Evolutionary conservation across 2,797 vertebrate genomes (phyloP).

Genomic region (Morelia viridis): DNA sequence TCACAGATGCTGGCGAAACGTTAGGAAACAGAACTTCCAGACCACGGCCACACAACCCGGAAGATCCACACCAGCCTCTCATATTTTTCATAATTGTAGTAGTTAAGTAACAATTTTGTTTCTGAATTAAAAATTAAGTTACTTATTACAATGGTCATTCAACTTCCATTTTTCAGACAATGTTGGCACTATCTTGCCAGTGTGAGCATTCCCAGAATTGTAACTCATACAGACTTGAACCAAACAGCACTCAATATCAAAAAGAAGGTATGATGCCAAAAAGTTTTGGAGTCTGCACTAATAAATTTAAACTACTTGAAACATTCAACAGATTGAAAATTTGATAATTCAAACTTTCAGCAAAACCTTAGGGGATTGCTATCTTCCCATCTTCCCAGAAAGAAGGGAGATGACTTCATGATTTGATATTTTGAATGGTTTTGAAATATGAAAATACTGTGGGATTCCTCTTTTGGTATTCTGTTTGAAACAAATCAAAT

Average conservation of each 20-base stretch:
- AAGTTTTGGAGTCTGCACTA: neutral
- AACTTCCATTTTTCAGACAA: neutral
- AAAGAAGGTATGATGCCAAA: neutral
- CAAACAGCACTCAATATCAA: neutral
- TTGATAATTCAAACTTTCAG: neutral
- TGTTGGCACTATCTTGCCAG: neutral
- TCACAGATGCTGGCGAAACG: too few relatives aligned
- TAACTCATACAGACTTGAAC: neutral
- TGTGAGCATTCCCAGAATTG: neutral
- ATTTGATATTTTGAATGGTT: neutral
- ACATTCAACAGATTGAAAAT: neutral
- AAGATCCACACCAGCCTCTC: too few relatives aligned
- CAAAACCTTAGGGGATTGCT: neutral
- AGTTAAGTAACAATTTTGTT: neutral
- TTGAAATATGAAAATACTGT: neutral
- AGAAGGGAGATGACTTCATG: neutral
- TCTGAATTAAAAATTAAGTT: neutral
- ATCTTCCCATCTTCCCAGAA: neutral
- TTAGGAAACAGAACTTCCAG: too few relatives aligned
- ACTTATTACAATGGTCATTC: neutral
- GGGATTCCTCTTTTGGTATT: neutral
- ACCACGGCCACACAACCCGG: too few relatives aligned
- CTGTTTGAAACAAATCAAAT: neutral
- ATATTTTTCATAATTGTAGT: neutral
- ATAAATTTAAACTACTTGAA: neutral